A percentile compares a stretch with the other conserved stretches of the same genome.
phyloP scores from a whole-genome alignment of 2,797 vertebrate genomes.

The Gymnothorax javanicus region DNA sequence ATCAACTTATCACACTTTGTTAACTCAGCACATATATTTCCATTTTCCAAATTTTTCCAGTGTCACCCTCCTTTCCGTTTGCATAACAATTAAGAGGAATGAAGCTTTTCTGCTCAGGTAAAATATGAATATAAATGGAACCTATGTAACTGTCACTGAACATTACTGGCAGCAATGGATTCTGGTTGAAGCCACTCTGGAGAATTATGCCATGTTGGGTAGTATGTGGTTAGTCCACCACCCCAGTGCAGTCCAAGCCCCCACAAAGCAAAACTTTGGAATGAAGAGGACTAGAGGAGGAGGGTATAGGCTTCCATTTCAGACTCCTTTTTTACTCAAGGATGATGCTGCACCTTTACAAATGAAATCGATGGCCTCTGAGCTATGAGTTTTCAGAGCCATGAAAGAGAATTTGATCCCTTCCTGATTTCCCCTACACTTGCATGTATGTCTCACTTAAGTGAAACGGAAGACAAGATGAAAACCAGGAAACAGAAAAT shows the following conservation, averaged over 20 bases:
- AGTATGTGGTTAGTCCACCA: constrained; percentile 14
- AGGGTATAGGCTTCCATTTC: background rate
- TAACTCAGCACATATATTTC: background rate
- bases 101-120: background rate
- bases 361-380: background rate
- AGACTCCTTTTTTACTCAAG: too few relatives aligned
- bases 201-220: background rate
- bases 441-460: too few relatives aligned
- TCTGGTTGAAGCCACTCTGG: background rate
- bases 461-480: too few relatives aligned
- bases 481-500: too few relatives aligned
- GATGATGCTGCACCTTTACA: background rate
- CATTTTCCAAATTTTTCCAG: background rate
- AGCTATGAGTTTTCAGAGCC: background rate
- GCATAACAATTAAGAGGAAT: constrained; percentile 9
- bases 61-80: constrained; percentile 1
- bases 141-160: background rate
- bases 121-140: constrained; percentile 14
- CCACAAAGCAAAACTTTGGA: background rate
- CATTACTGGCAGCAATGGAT: constrained; percentile 4
- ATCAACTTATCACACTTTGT: background rate
- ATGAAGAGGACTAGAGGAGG: background rate
- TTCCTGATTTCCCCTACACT: too few relatives aligned
- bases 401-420: too few relatives aligned
- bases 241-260: background rate